Percentiles rank a stretch among this genome's conserved stretches.
phyloP scores from a whole-genome alignment of 2,888 invertebrate genomes.

The Cryptophagus acutangulus region DNA sequence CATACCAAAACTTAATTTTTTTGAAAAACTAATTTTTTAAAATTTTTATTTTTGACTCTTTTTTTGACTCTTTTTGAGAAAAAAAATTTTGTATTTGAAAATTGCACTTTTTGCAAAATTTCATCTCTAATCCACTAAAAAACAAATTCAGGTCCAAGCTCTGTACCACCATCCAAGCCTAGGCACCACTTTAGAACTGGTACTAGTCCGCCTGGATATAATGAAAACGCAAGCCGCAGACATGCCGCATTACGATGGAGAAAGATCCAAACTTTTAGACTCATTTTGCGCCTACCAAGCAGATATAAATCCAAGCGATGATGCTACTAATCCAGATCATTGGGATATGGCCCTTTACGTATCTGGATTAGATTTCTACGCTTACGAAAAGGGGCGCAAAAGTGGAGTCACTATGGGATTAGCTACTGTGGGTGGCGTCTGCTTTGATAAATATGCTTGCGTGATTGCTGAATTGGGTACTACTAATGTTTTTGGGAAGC shows the following conservation, averaged over 20 bases:
- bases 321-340: slow-evolving; percentile 66
- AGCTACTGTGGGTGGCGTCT: slow-evolving; percentile 75
- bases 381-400: slow-evolving; percentile 62
- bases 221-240: slow-evolving; percentile 61
- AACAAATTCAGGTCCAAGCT: slow-evolving; percentile 78
- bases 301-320: slow-evolving; percentile 60
- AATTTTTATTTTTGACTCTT: too few species aligned
- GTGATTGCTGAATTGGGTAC: slow-evolving; percentile 75
- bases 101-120: too few species aligned
- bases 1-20: too few species aligned
- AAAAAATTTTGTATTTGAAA: too few species aligned
- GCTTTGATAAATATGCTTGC: slow-evolving; percentile 66
- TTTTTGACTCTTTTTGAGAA: too few species aligned
- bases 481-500: slow-evolving; percentile 66
- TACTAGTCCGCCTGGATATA: slow-evolving; percentile 65
- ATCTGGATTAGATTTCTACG: slow-evolving; percentile 74
- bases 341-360: slow-evolving; percentile 78
- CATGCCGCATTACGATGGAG: slow-evolving; percentile 61
- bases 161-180: slow-evolving; percentile 72
- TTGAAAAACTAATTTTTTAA: neutral
- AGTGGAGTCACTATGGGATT: slow-evolving; percentile 76
- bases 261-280: slow-evolving; percentile 63
- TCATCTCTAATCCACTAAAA: slow-evolving; percentile 25
- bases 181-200: slow-evolving; percentile 61
- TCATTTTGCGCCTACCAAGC: slow-evolving; percentile 70